Conservation (phyloP, 2,113 vertebrate genomes). For the Coturnix japonica region DNA sequence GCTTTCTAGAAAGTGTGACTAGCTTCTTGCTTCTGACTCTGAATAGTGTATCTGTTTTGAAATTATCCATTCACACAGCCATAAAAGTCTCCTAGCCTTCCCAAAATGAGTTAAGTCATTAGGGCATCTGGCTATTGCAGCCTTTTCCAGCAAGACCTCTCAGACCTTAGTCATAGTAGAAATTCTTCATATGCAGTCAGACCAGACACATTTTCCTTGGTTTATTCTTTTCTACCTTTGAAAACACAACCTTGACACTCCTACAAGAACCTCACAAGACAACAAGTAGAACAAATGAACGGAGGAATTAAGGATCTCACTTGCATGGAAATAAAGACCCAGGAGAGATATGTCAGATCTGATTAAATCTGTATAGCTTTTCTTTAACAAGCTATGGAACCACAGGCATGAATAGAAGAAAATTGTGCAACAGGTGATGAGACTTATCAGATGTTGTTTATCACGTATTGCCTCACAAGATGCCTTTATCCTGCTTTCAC, state of each 20-base stretch:
- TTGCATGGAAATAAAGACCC: neutral
- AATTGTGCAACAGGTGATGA: neutral
- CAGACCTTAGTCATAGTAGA: neutral
- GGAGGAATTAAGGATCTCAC: neutral
- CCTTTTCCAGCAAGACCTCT: neutral
- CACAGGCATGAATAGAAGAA: neutral
- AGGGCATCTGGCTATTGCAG: neutral
- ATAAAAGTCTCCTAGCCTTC: neutral
- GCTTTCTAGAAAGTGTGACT: neutral
- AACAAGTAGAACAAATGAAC: neutral
- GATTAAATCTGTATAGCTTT: neutral
- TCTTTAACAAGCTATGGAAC: neutral
- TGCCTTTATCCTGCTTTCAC: constrained; percentile 36
- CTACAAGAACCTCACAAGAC: neutral
- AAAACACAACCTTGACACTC: neutral
- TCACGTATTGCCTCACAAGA: neutral
- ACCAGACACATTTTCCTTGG: neutral
- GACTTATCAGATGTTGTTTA: neutral
- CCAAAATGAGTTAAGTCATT: neutral
- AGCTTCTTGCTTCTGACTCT: neutral
- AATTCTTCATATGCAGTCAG: neutral
- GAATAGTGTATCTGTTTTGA: neutral
- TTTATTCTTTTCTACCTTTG: neutral
- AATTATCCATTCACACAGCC: fast-evolving
- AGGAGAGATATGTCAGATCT: neutral